Base-by-base conservation (phyloP, 2,113 vertebrate species). In the Calyptommatus sinebrachiatus region DNA sequence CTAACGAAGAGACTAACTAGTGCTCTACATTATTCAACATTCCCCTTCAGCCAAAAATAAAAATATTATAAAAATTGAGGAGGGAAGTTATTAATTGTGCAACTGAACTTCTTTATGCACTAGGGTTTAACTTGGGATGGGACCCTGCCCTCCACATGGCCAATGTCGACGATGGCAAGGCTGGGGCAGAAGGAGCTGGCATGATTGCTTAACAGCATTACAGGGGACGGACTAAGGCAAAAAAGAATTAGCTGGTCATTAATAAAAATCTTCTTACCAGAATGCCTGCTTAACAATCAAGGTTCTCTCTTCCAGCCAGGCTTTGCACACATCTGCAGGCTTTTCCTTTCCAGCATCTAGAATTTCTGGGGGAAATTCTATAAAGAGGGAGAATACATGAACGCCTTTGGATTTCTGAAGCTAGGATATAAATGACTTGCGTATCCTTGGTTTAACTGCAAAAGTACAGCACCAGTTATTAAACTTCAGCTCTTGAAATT, bases 251-350 rank as follows among this genome's bases (percentile, higher is more conserved):
- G 9, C 20, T 48, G 16, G 35, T 71, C 57, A 70, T 78, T 46
- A 71, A 79, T 14, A 77, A 22, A 66, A 73, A 16, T 21, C 1
- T 31, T 67, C 94, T 91, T 81, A 98, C 97, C 97, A 98, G 91
- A 97, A 98, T 0, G 97, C 97, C 91, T 98, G 97, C 85, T 98
- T 98, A 79, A 98, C 92, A 85, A 97, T 92, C 82, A 96, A 94
- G 80, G 86, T 90, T 79, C 95, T 97, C 83, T 96, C 96, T 79
- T 98, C 97, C 74, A 98, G 92, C 96, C 96, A 97, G 0, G 93
- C 82, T 86, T 95, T 96, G 68, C 91, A 91, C 82, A 92, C 93
- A 71, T 98, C 97, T 0, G 91, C 16, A 5, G 94, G 94, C 96
- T 93, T 97, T 71, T 94, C 94, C 86, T 96, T 97, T 76, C 95